Base-by-base conservation (phyloP, 2,797 vertebrate species). In the Notoglanidium macrostoma region DNA sequence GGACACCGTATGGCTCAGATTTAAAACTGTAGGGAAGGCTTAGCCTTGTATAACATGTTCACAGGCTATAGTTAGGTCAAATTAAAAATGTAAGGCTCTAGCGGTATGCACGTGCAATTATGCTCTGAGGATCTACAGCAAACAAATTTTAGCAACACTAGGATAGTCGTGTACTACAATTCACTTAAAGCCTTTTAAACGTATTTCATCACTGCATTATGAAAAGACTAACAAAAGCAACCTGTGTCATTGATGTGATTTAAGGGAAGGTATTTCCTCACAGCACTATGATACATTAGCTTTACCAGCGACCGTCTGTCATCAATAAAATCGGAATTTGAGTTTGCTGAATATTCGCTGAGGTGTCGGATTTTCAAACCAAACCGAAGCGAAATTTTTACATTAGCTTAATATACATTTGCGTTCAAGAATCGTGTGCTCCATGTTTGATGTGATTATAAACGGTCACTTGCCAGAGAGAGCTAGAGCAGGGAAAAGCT, bases 401-500 rank as follows among this genome's bases (percentile, higher is more conserved):
- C 40, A 84, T 67, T 59, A 77, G 32, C 51, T 70, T 72, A 7
- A 63, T 84, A 54, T 44, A 46, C 12, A 63, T 35, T 40, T 70
- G 19, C 2, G 32, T 49, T 40, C 54, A 80, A 63, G 32, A 89
- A 59, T 4, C 44, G 12, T 51, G 32, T 65, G 40, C 73, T 89
- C 73, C 23, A 11, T 54, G 70, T 65, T 83, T 85, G 85, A 87
- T 81, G 86, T 61, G 84, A 89, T 87, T 78, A 90, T 79, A 74
- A 81, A 70, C 46, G 29, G 81, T 59, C 72, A 88, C 67, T 88
- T 82, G 67, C 63, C 61, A 65, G 54, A 54, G 35, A 77, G 59
- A 65, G 70, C 86, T 57, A 68, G 29, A 84, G 29, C 65, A 85
- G 81, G 59, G 29, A 88, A 76, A 83, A 29, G 29, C 87, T 87